Base-by-base conservation (phyloP, 2,888 invertebrate species). In the Epinotia demarniana region DNA sequence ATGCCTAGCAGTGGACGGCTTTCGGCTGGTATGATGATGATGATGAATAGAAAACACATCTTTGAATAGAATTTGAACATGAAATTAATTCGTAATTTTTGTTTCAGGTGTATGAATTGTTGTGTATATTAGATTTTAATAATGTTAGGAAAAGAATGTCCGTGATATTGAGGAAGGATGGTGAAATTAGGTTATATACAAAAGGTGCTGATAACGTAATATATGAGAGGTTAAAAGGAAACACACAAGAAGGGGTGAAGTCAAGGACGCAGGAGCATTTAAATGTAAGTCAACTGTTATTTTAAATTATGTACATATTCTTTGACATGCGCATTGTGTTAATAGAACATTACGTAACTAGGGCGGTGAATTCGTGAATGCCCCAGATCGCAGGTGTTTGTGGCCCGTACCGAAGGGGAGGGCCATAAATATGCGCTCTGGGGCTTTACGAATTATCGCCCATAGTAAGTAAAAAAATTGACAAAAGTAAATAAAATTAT, bases 91-190 rank as follows among this genome's bases (percentile, higher is more conserved):
- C 43, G 8, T 83, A n/a, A n/a, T 73, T 76, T 81, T 87, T 87
- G 86, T 89, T 91, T 79, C 95, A 97, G 95, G 97, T 98, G 82
- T 99, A 99, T 94, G 99, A 99, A 91, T 95, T 99, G 84, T 95
- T 99, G 82, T 98, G 98, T 92, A 99, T 99, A 92, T 96, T 99
- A 87, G 99, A 99, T 95, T 99, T 99, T 95, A 99, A 99, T 95
- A 99, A 99, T 95, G 98, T 99, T 82, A 95, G 99, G 83, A 99
- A 99, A 95, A 95, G 99, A 89, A 99, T 99, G 99, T 99, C 99
- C 81, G 99, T 99, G 85, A 97, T 98, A 88, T 94, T 98, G 85
- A 95, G 97, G 86, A 96, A 96, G 89, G 97, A 97, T 89, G 97
- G 97, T 81, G 96, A 96, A 88, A 95, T 98, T 85, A 96, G 97